Conservation (phyloP, 2,888 invertebrate genomes). For the Kuschelorhynchus macadamiae region DNA sequence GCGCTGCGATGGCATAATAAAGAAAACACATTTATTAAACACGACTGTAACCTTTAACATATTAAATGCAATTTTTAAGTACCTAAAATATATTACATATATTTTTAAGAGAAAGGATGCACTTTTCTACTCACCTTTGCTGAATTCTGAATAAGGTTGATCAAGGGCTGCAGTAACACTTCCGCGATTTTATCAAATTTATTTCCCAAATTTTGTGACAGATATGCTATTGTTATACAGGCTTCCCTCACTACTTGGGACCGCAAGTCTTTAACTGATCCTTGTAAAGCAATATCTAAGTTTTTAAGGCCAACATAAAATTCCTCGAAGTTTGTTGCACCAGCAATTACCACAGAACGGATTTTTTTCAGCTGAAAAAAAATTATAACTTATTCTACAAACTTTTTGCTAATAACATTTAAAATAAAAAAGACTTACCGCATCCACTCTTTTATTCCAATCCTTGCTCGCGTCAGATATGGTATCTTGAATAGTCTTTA, state of each 20-base stretch:
- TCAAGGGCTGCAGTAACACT: constrained; percentile 84
- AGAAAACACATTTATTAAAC: too few species aligned
- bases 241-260: constrained; percentile 96
- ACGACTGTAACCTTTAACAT: too few species aligned
- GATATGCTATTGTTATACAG: constrained; percentile 93
- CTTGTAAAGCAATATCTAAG: constrained; percentile 85
- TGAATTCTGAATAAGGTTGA: constrained; percentile 94
- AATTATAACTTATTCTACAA: constrained; percentile 21
- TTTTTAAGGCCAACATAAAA: constrained; percentile 84
- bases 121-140: constrained; percentile 80
- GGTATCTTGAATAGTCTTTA: constrained; percentile 80
- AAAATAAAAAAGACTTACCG: constrained; percentile 74
- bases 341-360: constrained; percentile 85
- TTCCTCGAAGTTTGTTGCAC: constrained; percentile 79
- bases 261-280: constrained; percentile 87
- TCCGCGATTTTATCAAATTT: constrained; percentile 91
- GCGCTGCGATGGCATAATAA: too few species aligned
- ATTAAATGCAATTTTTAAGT: too few species aligned
- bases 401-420: constrained; percentile 2
- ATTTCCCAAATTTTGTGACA: constrained; percentile 86
- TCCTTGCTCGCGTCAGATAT: constrained; percentile 87
- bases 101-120: too few species aligned
- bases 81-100: too few species aligned
- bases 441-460: constrained; percentile 96
- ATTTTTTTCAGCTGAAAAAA: constrained; percentile 84